These are phyloP conservation scores for Disparrhopalites patrizii DNA, from an alignment of 2,888 invertebrate genomes.

Conservation along the genomic window DNA sequence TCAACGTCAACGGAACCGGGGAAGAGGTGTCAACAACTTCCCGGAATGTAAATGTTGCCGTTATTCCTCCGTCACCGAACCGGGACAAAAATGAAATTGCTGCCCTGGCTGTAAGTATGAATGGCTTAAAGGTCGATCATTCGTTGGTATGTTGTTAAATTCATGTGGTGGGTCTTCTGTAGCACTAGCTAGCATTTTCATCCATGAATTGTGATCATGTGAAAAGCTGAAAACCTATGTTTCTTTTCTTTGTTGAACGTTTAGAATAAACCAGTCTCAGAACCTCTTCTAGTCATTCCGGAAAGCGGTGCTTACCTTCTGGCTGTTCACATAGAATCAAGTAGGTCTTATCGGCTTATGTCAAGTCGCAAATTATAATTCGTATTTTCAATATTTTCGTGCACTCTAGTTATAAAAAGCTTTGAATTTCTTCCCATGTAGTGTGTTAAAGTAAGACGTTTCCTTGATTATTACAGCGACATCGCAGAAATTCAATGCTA, in stretches of 20 bases:
- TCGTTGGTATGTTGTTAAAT: neutral
- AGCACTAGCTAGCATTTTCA: too few species aligned
- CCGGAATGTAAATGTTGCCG: neutral
- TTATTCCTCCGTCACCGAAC: neutral
- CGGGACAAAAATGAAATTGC: slow-evolving; percentile 2
- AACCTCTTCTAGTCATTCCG: slow-evolving; percentile 59
- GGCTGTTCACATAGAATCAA: slow-evolving; percentile 55
- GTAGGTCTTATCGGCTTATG: slow-evolving; percentile 31
- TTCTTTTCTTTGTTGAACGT: too few species aligned
- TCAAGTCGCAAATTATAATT: slow-evolving; percentile 19
- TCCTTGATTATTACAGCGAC: too few species aligned
- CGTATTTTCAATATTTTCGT: slow-evolving; percentile 25
- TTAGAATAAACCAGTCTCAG: slow-evolving; percentile 31
- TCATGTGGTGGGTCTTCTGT: too few species aligned
- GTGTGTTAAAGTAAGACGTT: too few species aligned
- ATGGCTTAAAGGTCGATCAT: neutral
- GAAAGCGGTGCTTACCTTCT: slow-evolving; percentile 71
- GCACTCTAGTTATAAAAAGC: slow-evolving; percentile 3
- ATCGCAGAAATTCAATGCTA: slow-evolving; percentile 51
- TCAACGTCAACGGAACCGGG: neutral
- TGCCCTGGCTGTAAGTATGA: neutral
- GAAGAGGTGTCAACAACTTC: neutral
- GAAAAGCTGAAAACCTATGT: too few species aligned
- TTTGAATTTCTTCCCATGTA: too few species aligned
- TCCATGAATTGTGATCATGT: too few species aligned